phyloP scores from a whole-genome alignment of 37 sponge, comb jelly and placozoan species.

The Ephydatia muelleri region DNA sequence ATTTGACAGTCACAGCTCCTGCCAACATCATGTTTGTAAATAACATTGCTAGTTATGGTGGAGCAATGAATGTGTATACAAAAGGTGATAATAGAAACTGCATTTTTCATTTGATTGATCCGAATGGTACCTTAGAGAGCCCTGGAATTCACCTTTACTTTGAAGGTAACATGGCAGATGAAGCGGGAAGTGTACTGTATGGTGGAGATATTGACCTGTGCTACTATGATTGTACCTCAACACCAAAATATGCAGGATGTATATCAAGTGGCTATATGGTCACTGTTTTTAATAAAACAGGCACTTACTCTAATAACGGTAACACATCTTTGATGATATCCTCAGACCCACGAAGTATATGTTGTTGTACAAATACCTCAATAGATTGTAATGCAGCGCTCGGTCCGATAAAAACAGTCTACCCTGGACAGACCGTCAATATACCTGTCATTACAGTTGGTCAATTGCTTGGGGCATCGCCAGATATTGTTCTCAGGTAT shows the following conservation, averaged over 20 bases:
- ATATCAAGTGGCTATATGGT: background rate
- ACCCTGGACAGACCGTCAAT: background rate
- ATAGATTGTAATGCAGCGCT: background rate
- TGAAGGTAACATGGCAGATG: background rate
- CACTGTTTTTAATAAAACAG: background rate
- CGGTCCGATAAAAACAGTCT: background rate
- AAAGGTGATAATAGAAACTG: background rate
- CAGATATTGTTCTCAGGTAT: background rate
- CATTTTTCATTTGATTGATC: background rate
- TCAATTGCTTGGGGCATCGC: background rate
- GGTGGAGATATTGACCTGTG: background rate
- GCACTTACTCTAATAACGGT: background rate
- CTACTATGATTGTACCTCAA: background rate
- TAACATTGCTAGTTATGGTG: background rate
- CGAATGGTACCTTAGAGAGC: background rate
- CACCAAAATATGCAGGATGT: background rate
- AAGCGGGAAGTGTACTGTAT: background rate
- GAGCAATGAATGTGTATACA: background rate
- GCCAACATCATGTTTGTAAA: background rate
- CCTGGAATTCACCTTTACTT: background rate
- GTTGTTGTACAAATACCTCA: background rate
- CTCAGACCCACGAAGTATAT: background rate
- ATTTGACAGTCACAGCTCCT: background rate
- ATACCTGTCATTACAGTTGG: background rate
- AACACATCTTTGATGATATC: background rate